phyloP scores from a whole-genome alignment of 2,888 invertebrate genomes.

The Orthonychiurus folsomi region DNA sequence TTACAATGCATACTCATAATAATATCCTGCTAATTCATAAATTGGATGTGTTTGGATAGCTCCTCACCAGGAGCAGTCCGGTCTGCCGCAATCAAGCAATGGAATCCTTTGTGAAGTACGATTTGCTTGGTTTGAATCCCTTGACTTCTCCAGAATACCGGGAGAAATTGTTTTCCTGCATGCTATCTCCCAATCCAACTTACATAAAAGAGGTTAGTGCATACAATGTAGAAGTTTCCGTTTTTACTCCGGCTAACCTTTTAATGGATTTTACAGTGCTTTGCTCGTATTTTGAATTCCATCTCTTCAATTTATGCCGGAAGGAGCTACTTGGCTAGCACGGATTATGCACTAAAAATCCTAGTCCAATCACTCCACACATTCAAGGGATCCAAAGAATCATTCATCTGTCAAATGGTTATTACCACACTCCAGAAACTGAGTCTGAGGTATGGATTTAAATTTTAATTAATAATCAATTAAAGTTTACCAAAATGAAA shows the following conservation, averaged over 20 bases:
- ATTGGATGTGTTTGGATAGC: conserved; percentile 18
- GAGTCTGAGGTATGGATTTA: conserved; percentile 49
- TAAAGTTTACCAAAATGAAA: not conserved
- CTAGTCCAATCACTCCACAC: conserved; percentile 42
- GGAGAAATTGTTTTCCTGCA: conserved; percentile 25
- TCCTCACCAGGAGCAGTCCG: conserved; percentile 32
- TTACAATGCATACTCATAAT: too few species aligned
- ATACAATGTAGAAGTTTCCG: too few species aligned
- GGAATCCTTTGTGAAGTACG: conserved; percentile 24
- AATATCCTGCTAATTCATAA: too few species aligned
- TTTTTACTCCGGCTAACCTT: too few species aligned
- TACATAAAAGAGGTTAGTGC: conserved; percentile 37
- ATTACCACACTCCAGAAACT: conserved; percentile 59
- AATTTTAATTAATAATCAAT: too few species aligned
- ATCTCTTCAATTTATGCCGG: conserved; percentile 56
- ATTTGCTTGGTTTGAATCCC: conserved; percentile 24
- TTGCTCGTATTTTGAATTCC: conserved; percentile 55
- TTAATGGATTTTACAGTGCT: conserved; percentile 49
- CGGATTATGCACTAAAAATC: conserved; percentile 24
- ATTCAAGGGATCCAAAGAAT: conserved; percentile 43
- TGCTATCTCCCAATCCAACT: conserved; percentile 32
- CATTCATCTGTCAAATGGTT: conserved; percentile 54
- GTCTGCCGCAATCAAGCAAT: conserved; percentile 24
- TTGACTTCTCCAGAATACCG: conserved; percentile 18
- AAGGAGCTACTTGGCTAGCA: conserved; percentile 47